A percentile compares a stretch with the other conserved stretches of the same genome.
These are phyloP conservation scores for Loriculus beryllinus DNA, from an alignment of 2,797 vertebrate genomes.

Conservation along the genomic window DNA sequence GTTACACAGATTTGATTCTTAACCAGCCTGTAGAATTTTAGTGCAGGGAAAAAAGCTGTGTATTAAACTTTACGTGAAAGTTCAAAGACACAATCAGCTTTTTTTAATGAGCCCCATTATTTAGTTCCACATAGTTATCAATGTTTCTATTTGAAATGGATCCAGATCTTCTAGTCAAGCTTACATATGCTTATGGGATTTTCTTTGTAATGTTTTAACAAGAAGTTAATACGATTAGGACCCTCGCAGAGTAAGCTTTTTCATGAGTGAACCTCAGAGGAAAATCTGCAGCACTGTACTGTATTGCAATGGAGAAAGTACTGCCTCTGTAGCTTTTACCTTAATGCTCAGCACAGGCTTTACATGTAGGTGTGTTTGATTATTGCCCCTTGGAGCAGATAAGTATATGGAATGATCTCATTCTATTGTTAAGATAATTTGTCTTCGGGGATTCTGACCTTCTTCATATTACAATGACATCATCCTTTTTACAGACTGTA, in stretches of 20 bases:
- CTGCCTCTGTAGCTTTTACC: constrained; percentile 32
- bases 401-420: constrained; percentile 71
- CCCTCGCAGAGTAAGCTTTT: background rate
- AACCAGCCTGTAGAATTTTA: background rate
- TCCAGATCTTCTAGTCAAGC: background rate
- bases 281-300: background rate
- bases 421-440: constrained; percentile 69
- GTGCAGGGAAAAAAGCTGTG: background rate
- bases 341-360: constrained; percentile 9
- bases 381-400: constrained; percentile 50
- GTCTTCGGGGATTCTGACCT: constrained; percentile 71
- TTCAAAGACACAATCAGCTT: background rate
- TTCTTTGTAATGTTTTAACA: background rate
- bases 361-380: constrained; percentile 1
- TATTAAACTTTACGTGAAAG: background rate
- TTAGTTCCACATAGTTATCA: background rate
- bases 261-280: background rate
- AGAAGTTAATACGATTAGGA: background rate
- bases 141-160: background rate
- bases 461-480: constrained; percentile 60
- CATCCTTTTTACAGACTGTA: constrained; percentile 41
- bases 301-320: background rate
- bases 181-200: background rate
- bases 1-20: background rate
- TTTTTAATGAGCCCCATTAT: background rate